Evolutionary conservation across 2,888 invertebrate species (phyloP), one percentile per base, ranked within the genome.

Genomic region (Amphipoea oculea): DNA sequence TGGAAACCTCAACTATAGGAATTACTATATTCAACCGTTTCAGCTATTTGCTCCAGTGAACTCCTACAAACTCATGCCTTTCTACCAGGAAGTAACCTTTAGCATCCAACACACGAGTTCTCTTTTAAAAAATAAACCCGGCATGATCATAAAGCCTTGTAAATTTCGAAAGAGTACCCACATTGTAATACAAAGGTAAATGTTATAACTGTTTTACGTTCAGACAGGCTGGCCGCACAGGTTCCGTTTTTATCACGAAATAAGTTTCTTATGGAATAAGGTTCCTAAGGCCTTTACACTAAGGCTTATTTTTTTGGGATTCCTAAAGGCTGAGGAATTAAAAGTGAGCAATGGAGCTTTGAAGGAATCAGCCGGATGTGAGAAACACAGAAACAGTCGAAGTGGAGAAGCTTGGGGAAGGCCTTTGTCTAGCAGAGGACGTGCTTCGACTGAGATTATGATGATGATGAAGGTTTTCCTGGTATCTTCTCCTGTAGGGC

Each of bases 191-290:
- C 66, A 42, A 76, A 85, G 70, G 77, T 80, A 74, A 73, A 77
- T 72, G 75, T 57, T 73, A 51, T 81, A 76, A 86, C 72, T 84
- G 80, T 88, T 86, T 84, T 79, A 88, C 65, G 70, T 75, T 60
- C 67, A 65, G 11, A 79, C 66, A 60, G 42, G 67, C 42, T 67
- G 73, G 69, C 62, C 67, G 60, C 74, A 60, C 71, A 76, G 76
- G 76, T 74, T 63, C 79, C 51, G 14, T 73, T 83, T 82, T 85
- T 76, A 79, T 76, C 60, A 78, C 54, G 20, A 80, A 83, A 79
- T 77, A 78, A 81, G 73, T 2, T 36, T 36, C 36, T 36, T 36
- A 36, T 36, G 36, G 36, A 36, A 36, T 36, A 36, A 36, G 36
- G 73, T 80, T 72, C 72, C 36, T 54, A 45, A 11, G 11, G 63